phyloP scores from a whole-genome alignment of 2,113 vertebrate species.

The Clarias magur region DNA sequence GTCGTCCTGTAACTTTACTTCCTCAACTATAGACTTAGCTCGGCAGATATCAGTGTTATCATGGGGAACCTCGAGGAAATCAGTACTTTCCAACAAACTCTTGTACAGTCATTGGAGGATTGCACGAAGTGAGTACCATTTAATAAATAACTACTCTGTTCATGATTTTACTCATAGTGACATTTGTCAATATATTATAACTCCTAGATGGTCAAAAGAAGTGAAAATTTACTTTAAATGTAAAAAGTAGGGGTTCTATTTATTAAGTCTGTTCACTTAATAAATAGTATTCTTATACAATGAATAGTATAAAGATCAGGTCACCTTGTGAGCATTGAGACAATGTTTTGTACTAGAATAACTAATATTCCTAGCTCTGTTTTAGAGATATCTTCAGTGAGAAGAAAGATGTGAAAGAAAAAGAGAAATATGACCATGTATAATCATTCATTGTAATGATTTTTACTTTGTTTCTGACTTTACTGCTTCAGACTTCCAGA shows the following conservation, averaged over 20 bases:
- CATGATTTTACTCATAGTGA: slow-evolving; percentile 16
- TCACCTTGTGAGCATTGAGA: not conserved
- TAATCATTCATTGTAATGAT: not conserved
- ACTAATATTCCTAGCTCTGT: not conserved
- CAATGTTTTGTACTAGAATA: not conserved
- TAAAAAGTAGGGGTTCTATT: not conserved
- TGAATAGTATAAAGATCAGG: not conserved
- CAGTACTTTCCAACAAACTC: slow-evolving; percentile 95
- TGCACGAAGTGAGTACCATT: slow-evolving; percentile 88
- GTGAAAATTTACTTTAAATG: not conserved
- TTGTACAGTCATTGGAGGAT: slow-evolving; percentile 95
- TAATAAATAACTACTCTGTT: not conserved
- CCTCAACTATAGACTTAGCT: slow-evolving; percentile 76
- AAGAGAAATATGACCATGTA: not conserved
- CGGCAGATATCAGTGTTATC: slow-evolving; percentile 81
- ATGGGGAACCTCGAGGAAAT: slow-evolving; percentile 97
- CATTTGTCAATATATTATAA: slow-evolving; percentile 48
- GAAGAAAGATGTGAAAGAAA: not conserved
- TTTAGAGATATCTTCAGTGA: not conserved
- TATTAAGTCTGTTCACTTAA: not conserved
- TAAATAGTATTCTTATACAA: not conserved
- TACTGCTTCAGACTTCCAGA: slow-evolving; percentile 82
- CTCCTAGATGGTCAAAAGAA: not conserved
- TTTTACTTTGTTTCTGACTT: not conserved
- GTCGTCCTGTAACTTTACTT: not conserved